phyloP scores from a whole-genome alignment of 2,113 vertebrate species.

The Balaeniceps rex region DNA sequence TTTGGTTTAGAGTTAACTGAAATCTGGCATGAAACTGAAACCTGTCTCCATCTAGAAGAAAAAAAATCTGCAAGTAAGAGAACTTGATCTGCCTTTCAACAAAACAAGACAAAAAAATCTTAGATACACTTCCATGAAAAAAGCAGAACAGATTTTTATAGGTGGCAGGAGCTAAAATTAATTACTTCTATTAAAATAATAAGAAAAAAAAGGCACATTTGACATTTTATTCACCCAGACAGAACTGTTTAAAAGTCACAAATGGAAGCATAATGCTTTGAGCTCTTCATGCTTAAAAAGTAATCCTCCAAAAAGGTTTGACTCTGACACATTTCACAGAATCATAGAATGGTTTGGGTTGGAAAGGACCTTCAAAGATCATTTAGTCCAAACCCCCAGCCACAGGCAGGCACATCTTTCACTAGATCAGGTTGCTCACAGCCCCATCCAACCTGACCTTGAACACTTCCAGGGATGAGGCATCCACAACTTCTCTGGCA shows the following conservation, averaged over 20 bases:
- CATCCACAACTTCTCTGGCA: neutral
- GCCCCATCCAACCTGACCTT: neutral
- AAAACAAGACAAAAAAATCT: neutral
- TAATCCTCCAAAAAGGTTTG: neutral
- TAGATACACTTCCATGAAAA: neutral
- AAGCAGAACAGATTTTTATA: neutral
- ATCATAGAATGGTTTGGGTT: neutral
- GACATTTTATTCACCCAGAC: neutral
- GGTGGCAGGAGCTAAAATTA: neutral
- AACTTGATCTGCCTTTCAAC: neutral
- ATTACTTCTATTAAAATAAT: neutral
- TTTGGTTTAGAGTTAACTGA: neutral
- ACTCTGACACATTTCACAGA: neutral
- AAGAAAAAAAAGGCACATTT: neutral
- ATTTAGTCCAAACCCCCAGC: neutral
- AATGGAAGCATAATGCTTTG: neutral
- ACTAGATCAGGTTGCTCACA: neutral
- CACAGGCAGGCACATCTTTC: neutral
- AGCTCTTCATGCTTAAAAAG: neutral
- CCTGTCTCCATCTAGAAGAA: neutral
- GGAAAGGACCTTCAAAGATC: neutral
- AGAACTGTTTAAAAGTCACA: neutral
- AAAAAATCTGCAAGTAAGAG: neutral
- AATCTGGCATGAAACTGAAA: neutral
- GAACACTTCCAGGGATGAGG: neutral